These are phyloP conservation scores for Siniperca chuatsi DNA, from an alignment of 2,113 vertebrate species.

Conservation along the genomic window DNA sequence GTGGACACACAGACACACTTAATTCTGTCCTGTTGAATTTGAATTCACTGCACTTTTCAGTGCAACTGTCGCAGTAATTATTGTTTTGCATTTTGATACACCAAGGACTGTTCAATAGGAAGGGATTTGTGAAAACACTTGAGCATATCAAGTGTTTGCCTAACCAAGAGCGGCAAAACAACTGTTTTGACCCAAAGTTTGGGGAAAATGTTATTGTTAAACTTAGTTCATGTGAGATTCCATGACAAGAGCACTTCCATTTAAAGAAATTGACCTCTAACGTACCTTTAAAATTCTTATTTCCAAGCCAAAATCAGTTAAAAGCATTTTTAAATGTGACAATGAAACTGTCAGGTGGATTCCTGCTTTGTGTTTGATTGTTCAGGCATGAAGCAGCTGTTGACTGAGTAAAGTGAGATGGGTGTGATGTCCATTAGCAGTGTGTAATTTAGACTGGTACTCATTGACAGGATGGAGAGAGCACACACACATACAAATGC, in stretches of 20 bases:
- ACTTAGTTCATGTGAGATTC: neutral
- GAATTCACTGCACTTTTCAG: neutral
- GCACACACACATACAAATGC: neutral
- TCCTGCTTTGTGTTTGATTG: neutral
- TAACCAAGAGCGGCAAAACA: neutral
- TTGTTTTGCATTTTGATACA: neutral
- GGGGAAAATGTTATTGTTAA: neutral
- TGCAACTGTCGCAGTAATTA: neutral
- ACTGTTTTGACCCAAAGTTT: neutral
- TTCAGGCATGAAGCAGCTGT: conserved; percentile 18
- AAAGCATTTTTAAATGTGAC: neutral
- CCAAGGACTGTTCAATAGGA: neutral
- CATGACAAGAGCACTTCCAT: neutral
- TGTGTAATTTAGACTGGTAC: conserved; percentile 15
- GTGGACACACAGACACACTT: neutral
- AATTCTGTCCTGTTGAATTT: neutral
- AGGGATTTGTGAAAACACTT: neutral
- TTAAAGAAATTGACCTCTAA: neutral
- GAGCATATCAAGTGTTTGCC: neutral
- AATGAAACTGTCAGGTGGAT: neutral
- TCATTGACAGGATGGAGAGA: conserved; percentile 1
- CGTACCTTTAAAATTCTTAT: neutral
- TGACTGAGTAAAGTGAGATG: conserved; percentile 6
- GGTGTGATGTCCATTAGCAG: conserved; percentile 12
- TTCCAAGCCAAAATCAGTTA: neutral